Base-by-base conservation (phyloP, 2,113 vertebrate genomes). In the Rallus limicola region DNA sequence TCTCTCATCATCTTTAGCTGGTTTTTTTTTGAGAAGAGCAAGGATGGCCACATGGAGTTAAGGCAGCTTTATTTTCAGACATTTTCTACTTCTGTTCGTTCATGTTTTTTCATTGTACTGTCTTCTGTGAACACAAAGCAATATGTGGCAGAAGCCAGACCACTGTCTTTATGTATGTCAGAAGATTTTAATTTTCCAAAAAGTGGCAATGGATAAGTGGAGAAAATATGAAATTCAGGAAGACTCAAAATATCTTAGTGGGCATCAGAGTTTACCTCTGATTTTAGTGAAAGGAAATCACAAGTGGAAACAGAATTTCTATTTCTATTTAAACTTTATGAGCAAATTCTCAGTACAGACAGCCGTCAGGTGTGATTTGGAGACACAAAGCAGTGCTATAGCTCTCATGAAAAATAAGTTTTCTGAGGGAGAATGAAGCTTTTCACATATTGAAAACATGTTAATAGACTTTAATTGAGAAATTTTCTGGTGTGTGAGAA, bases 91-190 rank as follows among this genome's bases (percentile, higher is more conserved):
- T 28, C n/a, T 59, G 25, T 52, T 86, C 34, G 5, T 21, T 58
- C 19, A 36, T 44, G 42, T 33, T 79, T 88, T 90, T 71, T 65
- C 38, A 48, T 31, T 36, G 21, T 53, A 40, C 18, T 50, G 38
- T 53, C 21, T 82, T 86, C 70, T 46, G 55, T 75, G 50, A 50
- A 69, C 6, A 34, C 25, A 52, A 80, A 34, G 7, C 48, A 52
- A 24, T 36, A 28, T 6, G 50, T 28, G 62, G 8, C 69, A 65
- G 38, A 56, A 31, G 28, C 72, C 0, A 0, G 50, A 52, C 3
- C 9, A 8, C 6, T n/a, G 34, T 3, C 40, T 79, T 40, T 62
- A 55, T 55, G 48, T n/a, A 60, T 42, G 29, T 70, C 65, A 70
- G 44, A 38, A 8, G 13, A 42, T 70, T 53, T 67, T 7, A 38